phyloP scores from a whole-genome alignment of 2,888 invertebrate species.

The Hydroisotoma schaefferi region DNA sequence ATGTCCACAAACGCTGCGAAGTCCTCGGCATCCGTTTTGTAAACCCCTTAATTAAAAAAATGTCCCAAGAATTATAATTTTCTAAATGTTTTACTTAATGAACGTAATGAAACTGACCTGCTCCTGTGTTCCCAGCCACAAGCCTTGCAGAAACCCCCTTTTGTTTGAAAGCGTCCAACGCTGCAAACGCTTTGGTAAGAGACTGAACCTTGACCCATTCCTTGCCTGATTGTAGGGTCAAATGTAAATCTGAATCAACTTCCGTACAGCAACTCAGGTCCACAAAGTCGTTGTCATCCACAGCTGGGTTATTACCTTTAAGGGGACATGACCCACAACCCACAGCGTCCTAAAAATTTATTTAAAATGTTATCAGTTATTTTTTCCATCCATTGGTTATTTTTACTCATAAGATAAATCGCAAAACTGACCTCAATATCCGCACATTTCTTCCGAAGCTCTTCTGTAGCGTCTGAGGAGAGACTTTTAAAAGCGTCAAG shows the following conservation, averaged over 20 bases:
- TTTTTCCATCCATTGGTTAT: too few species aligned
- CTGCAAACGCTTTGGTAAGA: slow-evolving; percentile 59
- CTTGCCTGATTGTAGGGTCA: slow-evolving; percentile 18
- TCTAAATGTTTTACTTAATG: background rate
- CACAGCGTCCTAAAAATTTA: background rate
- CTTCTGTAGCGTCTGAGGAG: slow-evolving; percentile 59
- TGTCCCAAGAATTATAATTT: background rate
- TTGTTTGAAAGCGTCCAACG: slow-evolving; percentile 53
- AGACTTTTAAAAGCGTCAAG: slow-evolving; percentile 74
- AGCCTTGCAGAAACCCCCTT: slow-evolving; percentile 56
- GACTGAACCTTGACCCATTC: slow-evolving; percentile 50
- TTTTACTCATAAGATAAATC: too few species aligned
- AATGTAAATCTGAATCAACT: background rate
- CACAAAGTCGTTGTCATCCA: background rate
- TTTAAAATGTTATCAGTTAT: background rate
- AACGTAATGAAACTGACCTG: slow-evolving; percentile 56
- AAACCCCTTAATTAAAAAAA: slow-evolving; percentile 26
- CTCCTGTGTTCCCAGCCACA: slow-evolving; percentile 71
- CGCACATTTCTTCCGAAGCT: slow-evolving; percentile 54
- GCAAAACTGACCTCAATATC: slow-evolving; percentile 57
- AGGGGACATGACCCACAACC: background rate
- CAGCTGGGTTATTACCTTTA: background rate
- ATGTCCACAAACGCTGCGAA: slow-evolving; percentile 25
- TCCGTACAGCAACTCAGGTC: background rate
- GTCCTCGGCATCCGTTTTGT: slow-evolving; percentile 22